These are phyloP conservation scores for Ylistrum balloti DNA, from an alignment of 1,140 invertebrate species.

Conservation along the genomic window DNA sequence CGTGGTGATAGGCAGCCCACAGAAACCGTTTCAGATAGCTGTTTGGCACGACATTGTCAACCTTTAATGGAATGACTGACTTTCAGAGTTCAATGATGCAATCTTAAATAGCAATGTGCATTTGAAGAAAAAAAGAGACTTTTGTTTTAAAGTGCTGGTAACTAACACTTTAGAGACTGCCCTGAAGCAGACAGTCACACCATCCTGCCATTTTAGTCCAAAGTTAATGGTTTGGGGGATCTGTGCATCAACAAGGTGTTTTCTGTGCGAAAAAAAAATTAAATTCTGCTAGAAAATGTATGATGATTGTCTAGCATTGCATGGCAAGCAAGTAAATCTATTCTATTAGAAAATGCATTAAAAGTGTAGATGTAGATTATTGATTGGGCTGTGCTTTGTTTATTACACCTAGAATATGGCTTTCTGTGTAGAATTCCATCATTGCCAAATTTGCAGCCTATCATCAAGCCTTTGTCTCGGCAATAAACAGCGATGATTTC, in stretches of 20 bases:
- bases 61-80: not conserved
- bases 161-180: not conserved
- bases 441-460: not conserved
- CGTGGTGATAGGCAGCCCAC: not conserved
- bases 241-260: not conserved
- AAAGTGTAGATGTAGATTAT: conserved; percentile 27
- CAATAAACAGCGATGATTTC: not conserved
- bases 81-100: not conserved
- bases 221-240: not conserved
- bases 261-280: not conserved
- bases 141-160: not conserved
- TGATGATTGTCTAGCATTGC: not conserved
- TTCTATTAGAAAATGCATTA: conserved; percentile 5
- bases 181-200: not conserved
- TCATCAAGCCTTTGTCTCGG: not conserved
- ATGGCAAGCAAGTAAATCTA: not conserved
- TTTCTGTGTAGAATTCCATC: not conserved
- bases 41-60: not conserved
- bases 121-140: not conserved
- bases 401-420: not conserved
- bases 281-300: not conserved
- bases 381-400: not conserved
- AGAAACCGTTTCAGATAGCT: not conserved
- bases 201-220: not conserved
- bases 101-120: conserved; percentile 11